Evolutionary conservation across 2,113 vertebrate species (phyloP).

Genomic region (Oenanthe melanoleuca): DNA sequence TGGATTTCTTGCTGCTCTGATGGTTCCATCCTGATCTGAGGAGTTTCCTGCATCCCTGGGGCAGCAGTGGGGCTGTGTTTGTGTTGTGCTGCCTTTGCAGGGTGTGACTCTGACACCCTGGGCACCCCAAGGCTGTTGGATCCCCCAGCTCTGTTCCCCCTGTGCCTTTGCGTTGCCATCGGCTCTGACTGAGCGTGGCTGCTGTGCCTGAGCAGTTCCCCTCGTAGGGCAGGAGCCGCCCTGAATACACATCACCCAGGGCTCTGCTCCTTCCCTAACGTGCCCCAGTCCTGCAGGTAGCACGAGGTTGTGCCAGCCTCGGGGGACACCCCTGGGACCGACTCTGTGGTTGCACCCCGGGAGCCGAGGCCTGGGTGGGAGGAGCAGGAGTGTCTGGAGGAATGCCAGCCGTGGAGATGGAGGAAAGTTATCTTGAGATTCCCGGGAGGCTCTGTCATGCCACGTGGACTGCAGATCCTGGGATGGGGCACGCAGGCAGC

Average conservation of each 20-base stretch:
- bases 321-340: background rate
- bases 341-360: rapidly evolving
- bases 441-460: background rate
- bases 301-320: rapidly evolving
- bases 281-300: background rate
- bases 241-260: background rate
- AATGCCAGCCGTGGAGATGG: background rate
- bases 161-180: rapidly evolving
- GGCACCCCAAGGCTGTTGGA: rapidly evolving
- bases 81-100: background rate
- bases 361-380: background rate
- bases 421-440: slow-evolving; percentile 6
- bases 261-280: background rate
- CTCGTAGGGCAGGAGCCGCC: background rate
- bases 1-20: background rate
- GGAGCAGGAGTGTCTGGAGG: background rate
- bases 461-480: background rate
- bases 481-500: background rate
- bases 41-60: background rate
- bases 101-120: background rate
- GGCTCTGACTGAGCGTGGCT: rapidly evolving
- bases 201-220: background rate
- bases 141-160: background rate
- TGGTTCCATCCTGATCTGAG: background rate
- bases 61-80: background rate